phyloP scores from a whole-genome alignment of 1,140 invertebrate species.

The Cardiocondyla obscurior region DNA sequence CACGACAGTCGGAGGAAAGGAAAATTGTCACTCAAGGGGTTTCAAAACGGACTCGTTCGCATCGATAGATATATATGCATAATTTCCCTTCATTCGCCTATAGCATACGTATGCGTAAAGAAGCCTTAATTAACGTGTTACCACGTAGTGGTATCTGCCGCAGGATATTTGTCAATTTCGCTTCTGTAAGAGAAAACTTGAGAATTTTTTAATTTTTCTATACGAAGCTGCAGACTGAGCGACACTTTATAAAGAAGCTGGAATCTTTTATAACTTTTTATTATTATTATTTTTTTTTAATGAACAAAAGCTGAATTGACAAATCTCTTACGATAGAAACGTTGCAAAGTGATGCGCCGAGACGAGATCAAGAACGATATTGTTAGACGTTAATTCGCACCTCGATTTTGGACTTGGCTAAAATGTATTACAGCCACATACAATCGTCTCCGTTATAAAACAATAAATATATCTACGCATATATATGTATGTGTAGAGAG shows the following conservation, averaged over 20 bases:
- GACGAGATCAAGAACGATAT: conserved; percentile 23
- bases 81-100: conserved; percentile 56
- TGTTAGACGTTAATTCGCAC: not conserved
- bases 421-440: conserved; percentile 32
- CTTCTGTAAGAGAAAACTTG: not conserved
- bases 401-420: conserved; percentile 24
- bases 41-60: conserved; percentile 52
- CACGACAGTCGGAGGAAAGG: conserved; percentile 43
- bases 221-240: not conserved
- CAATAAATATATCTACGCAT: conserved; percentile 52
- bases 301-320: not conserved
- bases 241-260: not conserved
- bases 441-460: conserved; percentile 47
- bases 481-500: not conserved
- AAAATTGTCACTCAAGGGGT: conserved; percentile 35
- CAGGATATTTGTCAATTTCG: conserved; percentile 23
- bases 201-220: not conserved
- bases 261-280: not conserved
- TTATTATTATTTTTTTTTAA: conserved; percentile 2
- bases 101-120: conserved; percentile 16
- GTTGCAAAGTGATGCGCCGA: not conserved
- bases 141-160: conserved; percentile 4
- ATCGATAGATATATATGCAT: conserved; percentile 67
- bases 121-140: not conserved
- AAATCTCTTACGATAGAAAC: conserved; percentile 20